Conservation (phyloP, 2,888 invertebrate genomes). For the Atherix ibis region DNA sequence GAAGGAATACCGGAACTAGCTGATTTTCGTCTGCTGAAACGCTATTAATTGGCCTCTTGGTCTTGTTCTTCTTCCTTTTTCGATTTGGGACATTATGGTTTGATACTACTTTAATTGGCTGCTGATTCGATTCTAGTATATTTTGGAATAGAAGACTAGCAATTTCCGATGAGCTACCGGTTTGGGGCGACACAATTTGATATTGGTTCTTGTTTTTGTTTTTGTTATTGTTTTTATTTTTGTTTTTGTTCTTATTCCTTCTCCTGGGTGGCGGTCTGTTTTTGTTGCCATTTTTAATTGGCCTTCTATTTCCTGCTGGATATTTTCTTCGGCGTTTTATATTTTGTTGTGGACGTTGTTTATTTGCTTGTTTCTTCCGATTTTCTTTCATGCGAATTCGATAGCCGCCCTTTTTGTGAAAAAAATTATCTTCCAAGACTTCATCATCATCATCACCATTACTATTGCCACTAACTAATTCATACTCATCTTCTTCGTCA, state of each 20-base stretch:
- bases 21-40: too few species aligned
- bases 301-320: not conserved
- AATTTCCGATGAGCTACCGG: too few species aligned
- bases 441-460: constrained; percentile 15
- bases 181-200: not conserved
- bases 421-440: too few species aligned
- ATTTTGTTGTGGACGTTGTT: not conserved
- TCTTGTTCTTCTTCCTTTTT: constrained; percentile 6
- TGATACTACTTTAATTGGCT: constrained; percentile 7
- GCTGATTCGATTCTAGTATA: too few species aligned
- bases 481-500: constrained; percentile 11
- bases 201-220: not conserved
- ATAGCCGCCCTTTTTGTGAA: too few species aligned
- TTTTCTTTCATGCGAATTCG: too few species aligned
- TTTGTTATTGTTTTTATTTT: constrained; percentile 4
- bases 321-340: constrained; percentile 1
- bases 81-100: not conserved
- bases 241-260: constrained; percentile 1
- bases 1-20: too few species aligned
- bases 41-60: too few species aligned
- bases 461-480: constrained; percentile 14
- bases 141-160: too few species aligned
- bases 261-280: not conserved
- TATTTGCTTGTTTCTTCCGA: not conserved
- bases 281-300: not conserved